phyloP scores from a whole-genome alignment of 2,797 vertebrate genomes.

The Neostethus bicornis region DNA sequence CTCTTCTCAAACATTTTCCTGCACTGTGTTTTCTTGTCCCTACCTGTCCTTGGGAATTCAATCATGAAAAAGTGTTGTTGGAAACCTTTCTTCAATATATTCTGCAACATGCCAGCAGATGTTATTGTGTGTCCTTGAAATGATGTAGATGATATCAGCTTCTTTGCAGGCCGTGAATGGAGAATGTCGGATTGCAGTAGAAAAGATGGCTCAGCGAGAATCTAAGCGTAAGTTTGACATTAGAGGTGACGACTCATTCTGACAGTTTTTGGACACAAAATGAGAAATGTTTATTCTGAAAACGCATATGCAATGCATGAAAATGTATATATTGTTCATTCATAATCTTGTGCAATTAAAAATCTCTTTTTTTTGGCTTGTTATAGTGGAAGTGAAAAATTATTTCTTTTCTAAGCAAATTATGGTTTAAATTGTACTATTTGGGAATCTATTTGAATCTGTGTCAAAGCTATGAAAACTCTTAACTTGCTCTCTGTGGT shows the following conservation, averaged over 20 bases:
- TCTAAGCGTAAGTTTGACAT: conserved; percentile 35
- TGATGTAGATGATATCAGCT: conserved; percentile 72
- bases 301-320: too few relatives aligned
- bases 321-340: too few relatives aligned
- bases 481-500: conserved; percentile 55
- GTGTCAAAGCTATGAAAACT: conserved; percentile 43
- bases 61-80: conserved; percentile 64
- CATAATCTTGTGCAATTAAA: too few relatives aligned
- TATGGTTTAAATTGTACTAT: background rate
- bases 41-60: conserved; percentile 73
- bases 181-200: conserved; percentile 45
- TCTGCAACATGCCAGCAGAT: conserved; percentile 61
- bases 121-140: conserved; percentile 75
- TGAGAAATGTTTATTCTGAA: too few relatives aligned
- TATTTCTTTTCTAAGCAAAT: too few relatives aligned
- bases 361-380: too few relatives aligned
- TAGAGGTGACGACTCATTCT: conserved; percentile 19
- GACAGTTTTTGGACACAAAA: too few relatives aligned
- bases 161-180: conserved; percentile 56
- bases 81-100: conserved; percentile 65
- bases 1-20: conserved; percentile 19
- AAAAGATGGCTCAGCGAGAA: conserved; percentile 22
- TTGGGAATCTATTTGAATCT: background rate
- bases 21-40: conserved; percentile 24
- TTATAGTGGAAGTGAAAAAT: too few relatives aligned